Conservation (phyloP, 2,113 vertebrate species). For the Dromaius novaehollandiae region DNA sequence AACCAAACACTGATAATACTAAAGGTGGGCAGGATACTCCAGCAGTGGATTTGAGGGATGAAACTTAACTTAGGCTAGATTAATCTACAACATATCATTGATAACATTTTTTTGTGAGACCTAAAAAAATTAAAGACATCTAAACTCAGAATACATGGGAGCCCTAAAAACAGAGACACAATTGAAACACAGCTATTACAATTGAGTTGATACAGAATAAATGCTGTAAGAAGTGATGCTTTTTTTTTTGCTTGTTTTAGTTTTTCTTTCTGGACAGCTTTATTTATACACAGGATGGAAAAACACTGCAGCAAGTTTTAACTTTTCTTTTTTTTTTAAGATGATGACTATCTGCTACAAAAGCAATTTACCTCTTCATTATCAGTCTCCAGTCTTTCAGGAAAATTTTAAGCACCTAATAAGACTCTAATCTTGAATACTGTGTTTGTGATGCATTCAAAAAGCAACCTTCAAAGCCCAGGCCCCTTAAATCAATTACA, state of each 20-base stretch:
- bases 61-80: not conserved
- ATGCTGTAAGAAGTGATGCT: not conserved
- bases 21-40: not conserved
- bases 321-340: not conserved
- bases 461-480: constrained; percentile 15
- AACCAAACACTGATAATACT: not conserved
- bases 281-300: not conserved
- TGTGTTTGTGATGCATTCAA: not conserved
- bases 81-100: not conserved
- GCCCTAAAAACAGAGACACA: not conserved
- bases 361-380: constrained; percentile 23
- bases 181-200: not conserved
- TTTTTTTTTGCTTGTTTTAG: not conserved
- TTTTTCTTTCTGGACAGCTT: not conserved
- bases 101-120: not conserved
- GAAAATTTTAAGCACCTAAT: not conserved
- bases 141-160: not conserved
- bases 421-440: constrained; percentile 11
- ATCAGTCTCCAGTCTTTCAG: constrained; percentile 11
- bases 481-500: not conserved
- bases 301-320: not conserved
- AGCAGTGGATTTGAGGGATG: not conserved
- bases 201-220: not conserved
- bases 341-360: not conserved
- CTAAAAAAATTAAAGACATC: not conserved